phyloP scores from a whole-genome alignment of 2,797 vertebrate genomes.

The Artibeus jamaicensis region DNA sequence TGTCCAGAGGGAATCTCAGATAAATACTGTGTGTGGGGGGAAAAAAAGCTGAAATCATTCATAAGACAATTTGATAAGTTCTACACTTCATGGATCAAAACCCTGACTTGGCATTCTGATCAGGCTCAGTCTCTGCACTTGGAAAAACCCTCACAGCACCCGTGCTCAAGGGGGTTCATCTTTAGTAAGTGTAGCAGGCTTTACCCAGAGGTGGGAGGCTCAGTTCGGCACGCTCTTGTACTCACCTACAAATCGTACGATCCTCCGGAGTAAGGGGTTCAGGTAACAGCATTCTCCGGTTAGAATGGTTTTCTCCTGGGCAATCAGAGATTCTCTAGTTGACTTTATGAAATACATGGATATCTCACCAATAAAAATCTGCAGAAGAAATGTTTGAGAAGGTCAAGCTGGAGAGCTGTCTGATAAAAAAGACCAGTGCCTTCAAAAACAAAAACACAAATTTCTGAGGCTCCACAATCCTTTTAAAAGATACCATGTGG shows the following conservation, averaged over 20 bases:
- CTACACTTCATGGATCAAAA: conserved; percentile 42
- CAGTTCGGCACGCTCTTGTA: background rate
- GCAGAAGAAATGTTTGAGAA: conserved; percentile 63
- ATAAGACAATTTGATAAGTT: conserved; percentile 45
- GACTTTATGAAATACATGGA: conserved; percentile 98
- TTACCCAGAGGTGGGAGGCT: background rate
- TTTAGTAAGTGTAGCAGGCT: background rate
- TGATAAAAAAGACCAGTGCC: background rate
- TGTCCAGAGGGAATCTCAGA: background rate
- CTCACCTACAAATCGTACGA: conserved; percentile 96
- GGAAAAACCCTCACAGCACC: conserved; percentile 37
- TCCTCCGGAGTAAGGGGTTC: conserved; percentile 95
- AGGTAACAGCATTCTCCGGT: conserved; percentile 98
- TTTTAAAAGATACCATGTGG: background rate
- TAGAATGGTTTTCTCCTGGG: conserved; percentile 97
- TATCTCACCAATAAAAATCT: conserved; percentile 98
- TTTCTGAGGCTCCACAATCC: background rate
- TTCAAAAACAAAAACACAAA: background rate
- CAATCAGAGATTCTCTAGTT: conserved; percentile 92
- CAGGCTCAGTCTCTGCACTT: conserved; percentile 58
- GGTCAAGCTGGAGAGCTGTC: background rate
- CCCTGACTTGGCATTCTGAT: conserved; percentile 47
- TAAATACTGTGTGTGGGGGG: background rate
- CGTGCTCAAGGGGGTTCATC: background rate
- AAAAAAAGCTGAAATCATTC: conserved; percentile 58